These are phyloP conservation scores for Diachrysia chrysitis DNA, from an alignment of 2,888 invertebrate genomes.

Conservation along the genomic window DNA sequence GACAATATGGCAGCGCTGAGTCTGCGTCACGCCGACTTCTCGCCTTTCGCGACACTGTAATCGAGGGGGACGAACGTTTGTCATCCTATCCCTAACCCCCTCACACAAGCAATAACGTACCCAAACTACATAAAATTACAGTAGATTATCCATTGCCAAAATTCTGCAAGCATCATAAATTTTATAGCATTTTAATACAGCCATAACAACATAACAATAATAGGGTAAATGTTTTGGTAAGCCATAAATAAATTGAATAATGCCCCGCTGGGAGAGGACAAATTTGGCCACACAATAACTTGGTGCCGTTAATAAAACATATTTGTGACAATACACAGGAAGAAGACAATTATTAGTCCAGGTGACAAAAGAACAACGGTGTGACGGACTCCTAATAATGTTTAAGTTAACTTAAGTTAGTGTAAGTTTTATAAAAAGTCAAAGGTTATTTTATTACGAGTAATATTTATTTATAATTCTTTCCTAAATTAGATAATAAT, in stretches of 20 bases:
- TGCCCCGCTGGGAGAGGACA: slow-evolving; percentile 79
- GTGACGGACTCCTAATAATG: neutral
- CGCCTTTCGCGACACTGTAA: slow-evolving; percentile 81
- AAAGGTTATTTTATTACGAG: too few species aligned
- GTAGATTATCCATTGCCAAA: slow-evolving; percentile 41
- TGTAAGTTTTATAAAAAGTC: too few species aligned
- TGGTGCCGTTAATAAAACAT: slow-evolving; percentile 61
- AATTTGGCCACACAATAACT: slow-evolving; percentile 74
- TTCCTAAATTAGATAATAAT: too few species aligned
- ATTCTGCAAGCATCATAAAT: slow-evolving; percentile 85
- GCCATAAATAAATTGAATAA: slow-evolving; percentile 86
- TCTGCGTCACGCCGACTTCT: slow-evolving; percentile 82
- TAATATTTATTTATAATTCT: too few species aligned
- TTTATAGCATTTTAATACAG: slow-evolving; percentile 88
- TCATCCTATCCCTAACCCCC: slow-evolving; percentile 77
- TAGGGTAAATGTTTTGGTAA: slow-evolving; percentile 89
- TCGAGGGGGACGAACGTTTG: slow-evolving; percentile 85
- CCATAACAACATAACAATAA: slow-evolving; percentile 87
- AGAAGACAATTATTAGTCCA: slow-evolving; percentile 33
- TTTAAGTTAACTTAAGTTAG: too few species aligned
- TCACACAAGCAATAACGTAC: slow-evolving; percentile 48
- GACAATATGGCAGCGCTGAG: slow-evolving; percentile 88
- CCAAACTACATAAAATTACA: slow-evolving; percentile 41
- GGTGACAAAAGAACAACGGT: slow-evolving; percentile 21
- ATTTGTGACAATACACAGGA: slow-evolving; percentile 49